Conservation (phyloP, 2,113 vertebrate genomes). For the Hyaena hyaena region DNA sequence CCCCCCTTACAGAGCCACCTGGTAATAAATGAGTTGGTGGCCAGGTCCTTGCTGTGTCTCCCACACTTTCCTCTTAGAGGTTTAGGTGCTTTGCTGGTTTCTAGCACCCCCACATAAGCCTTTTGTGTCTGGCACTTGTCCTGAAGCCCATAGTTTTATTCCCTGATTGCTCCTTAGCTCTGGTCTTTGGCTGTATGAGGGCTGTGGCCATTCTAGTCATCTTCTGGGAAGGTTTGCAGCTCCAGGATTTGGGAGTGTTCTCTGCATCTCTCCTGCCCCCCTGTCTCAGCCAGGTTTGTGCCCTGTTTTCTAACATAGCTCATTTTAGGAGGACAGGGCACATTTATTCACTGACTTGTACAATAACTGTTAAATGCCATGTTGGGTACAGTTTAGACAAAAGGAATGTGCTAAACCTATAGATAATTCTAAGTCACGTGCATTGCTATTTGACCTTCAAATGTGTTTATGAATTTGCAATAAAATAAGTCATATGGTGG, state of each 20-base stretch:
- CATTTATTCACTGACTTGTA: background rate
- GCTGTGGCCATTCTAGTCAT: fast-evolving
- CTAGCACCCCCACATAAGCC: background rate
- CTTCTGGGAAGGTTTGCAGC: background rate
- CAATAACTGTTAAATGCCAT: background rate
- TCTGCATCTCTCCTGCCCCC: fast-evolving
- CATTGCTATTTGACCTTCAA: background rate
- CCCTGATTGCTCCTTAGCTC: background rate
- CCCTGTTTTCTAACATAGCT: background rate
- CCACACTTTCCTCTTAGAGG: no score
- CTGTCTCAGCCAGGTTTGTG: background rate
- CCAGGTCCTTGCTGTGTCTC: background rate
- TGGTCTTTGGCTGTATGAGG: background rate
- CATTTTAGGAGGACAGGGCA: background rate
- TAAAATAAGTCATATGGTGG: background rate
- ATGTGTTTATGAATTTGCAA: background rate
- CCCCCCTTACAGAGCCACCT: background rate
- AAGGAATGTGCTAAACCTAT: background rate
- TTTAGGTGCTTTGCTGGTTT: background rate
- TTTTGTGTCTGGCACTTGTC: background rate
- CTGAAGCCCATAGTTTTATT: no score
- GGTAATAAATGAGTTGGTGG: background rate
- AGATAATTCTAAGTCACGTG: background rate
- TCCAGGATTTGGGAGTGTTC: background rate
- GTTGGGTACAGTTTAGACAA: background rate